A percentile compares a stretch with the other conserved stretches of the same genome.
These are phyloP conservation scores for Prorops nasuta DNA, from an alignment of 1,140 invertebrate genomes.

Conservation along the genomic window DNA sequence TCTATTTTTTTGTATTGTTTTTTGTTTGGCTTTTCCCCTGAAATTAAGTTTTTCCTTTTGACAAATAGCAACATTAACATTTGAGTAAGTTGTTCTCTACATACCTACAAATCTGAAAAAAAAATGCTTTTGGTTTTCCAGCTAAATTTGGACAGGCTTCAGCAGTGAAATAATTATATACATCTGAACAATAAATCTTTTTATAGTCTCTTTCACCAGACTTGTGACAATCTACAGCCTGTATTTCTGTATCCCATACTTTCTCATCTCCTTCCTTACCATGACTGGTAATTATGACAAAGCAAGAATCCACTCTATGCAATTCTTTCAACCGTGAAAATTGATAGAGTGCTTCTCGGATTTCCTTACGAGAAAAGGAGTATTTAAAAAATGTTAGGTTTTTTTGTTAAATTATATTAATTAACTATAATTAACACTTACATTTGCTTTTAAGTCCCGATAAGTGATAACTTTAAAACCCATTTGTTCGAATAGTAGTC, in stretches of 20 bases:
- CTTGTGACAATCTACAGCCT: constrained; percentile 30
- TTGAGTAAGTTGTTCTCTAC: neutral
- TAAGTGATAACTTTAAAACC: constrained; percentile 55
- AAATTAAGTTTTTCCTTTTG: constrained; percentile 18
- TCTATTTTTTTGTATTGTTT: constrained; percentile 3
- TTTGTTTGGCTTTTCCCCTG: constrained; percentile 13
- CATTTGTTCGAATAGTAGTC: constrained; percentile 55
- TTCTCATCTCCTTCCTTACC: constrained; percentile 41
- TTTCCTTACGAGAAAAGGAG: constrained; percentile 37
- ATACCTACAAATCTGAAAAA: constrained; percentile 74
- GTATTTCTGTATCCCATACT: constrained; percentile 34
- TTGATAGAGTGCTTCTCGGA: constrained; percentile 37
- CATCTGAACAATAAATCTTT: constrained; percentile 40
- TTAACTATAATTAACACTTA: constrained; percentile 25
- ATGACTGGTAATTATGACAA: constrained; percentile 63
- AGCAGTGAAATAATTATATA: constrained; percentile 64
- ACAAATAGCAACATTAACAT: neutral
- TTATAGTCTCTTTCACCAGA: constrained; percentile 19
- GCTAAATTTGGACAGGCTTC: constrained; percentile 59
- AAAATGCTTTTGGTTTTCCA: constrained; percentile 75
- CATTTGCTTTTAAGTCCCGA: constrained; percentile 48
- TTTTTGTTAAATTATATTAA: neutral
- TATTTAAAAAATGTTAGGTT: constrained; percentile 1
- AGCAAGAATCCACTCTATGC: constrained; percentile 54
- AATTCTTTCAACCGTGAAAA: constrained; percentile 46